phyloP scores from a whole-genome alignment of 2,113 vertebrate genomes.

The Rhinolophus ferrumequinum region DNA sequence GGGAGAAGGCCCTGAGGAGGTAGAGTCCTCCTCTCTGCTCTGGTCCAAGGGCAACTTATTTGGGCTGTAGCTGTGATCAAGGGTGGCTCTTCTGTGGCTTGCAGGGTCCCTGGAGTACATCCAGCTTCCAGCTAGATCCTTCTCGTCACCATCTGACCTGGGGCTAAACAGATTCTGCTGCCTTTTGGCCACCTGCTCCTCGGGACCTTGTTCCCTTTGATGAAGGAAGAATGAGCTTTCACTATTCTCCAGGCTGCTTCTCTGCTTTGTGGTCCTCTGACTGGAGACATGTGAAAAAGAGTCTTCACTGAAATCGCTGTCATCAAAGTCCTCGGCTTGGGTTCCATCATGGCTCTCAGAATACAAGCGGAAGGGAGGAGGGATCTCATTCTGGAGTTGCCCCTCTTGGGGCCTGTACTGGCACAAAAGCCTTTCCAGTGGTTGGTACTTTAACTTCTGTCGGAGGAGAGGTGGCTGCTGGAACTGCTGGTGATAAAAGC shows the following conservation, averaged over 20 bases:
- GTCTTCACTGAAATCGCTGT: constrained; percentile 90
- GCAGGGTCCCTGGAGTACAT: constrained; percentile 4
- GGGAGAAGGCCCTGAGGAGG: constrained; percentile 36
- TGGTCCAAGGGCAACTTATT: constrained; percentile 64
- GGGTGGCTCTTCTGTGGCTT: constrained; percentile 39
- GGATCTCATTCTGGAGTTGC: constrained; percentile 64
- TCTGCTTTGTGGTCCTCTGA: constrained; percentile 71
- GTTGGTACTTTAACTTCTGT: constrained; percentile 83
- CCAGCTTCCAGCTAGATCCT: constrained; percentile 68
- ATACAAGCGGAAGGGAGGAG: not conserved
- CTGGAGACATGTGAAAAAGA: constrained; percentile 84
- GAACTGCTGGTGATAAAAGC: constrained; percentile 92
- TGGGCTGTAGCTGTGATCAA: constrained; percentile 26
- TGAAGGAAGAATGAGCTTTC: constrained; percentile 87
- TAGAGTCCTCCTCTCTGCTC: constrained; percentile 64
- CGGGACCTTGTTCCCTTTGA: constrained; percentile 64
- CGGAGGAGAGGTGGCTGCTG: constrained; percentile 89
- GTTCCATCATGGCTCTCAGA: constrained; percentile 69
- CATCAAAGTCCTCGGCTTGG: constrained; percentile 85
- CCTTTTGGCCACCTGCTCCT: constrained; percentile 49
- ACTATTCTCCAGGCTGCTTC: constrained; percentile 48
- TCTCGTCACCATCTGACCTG: constrained; percentile 41
- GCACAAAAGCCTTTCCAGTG: constrained; percentile 83
- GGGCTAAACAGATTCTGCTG: constrained; percentile 72
- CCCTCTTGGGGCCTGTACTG: constrained; percentile 76